Conservation (phyloP, 2,797 vertebrate genomes). For the Manis crassicaudata region DNA sequence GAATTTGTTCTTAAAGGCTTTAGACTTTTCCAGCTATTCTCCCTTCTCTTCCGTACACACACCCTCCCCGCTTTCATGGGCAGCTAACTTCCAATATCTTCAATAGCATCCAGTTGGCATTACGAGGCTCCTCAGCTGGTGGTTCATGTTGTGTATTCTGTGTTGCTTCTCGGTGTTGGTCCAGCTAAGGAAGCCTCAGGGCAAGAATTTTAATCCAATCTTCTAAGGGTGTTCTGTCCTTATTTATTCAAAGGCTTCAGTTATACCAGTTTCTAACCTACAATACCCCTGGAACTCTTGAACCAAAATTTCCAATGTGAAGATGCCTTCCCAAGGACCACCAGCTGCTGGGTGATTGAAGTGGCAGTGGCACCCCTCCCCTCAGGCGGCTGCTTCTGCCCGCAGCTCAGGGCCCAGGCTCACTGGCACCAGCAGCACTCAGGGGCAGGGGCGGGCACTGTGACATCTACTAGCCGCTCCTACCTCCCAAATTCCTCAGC, state of each 20-base stretch:
- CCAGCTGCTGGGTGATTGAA: not conserved
- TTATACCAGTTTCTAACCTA: not conserved
- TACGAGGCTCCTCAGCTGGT: not conserved
- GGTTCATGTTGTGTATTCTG: not conserved
- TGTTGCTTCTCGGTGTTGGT: not conserved
- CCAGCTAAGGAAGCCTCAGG: not conserved
- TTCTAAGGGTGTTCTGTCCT: not conserved
- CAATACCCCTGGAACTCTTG: not conserved
- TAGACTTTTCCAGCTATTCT: not conserved
- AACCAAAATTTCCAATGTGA: not conserved
- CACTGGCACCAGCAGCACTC: too few relatives aligned
- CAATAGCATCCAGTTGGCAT: not conserved
- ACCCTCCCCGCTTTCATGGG: not conserved
- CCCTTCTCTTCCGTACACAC: not conserved
- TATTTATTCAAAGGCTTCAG: too few relatives aligned
- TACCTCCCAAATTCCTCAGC: not conserved
- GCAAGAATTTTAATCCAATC: not conserved
- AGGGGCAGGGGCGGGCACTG: fast-evolving
- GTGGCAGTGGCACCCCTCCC: too few relatives aligned
- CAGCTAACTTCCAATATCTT: not conserved
- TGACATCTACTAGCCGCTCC: not conserved
- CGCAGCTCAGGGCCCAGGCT: too few relatives aligned
- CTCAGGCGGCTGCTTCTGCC: not conserved
- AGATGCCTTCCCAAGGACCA: not conserved
- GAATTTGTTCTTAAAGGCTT: not conserved